phyloP scores from a whole-genome alignment of 2,797 vertebrate species.

The Tragelaphus oryx region DNA sequence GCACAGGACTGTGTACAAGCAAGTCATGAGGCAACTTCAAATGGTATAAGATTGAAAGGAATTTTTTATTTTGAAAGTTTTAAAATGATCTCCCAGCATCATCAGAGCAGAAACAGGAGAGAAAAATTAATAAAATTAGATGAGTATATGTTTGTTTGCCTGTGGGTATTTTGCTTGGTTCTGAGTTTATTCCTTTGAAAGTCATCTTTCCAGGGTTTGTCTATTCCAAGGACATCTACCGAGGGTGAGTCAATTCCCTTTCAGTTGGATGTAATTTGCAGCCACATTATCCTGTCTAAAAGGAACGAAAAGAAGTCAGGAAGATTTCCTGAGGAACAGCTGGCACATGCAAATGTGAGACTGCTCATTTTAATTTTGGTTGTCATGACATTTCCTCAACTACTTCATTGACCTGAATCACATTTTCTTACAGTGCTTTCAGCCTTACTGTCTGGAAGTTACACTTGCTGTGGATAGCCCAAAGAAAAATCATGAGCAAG shows the following conservation, averaged over 20 bases:
- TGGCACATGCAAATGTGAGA: conserved; percentile 32
- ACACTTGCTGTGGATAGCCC: not conserved
- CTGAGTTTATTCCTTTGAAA: not conserved
- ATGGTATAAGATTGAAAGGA: not conserved
- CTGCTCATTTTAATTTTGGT: conserved; percentile 56
- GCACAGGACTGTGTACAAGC: not conserved
- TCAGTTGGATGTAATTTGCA: conserved; percentile 49
- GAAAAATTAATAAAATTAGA: not conserved
- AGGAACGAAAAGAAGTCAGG: conserved; percentile 40
- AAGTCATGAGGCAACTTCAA: not conserved
- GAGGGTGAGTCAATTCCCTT: not conserved
- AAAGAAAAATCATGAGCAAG: not conserved
- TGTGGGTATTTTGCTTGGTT: not conserved
- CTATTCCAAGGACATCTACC: not conserved
- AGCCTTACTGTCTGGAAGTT: not conserved
- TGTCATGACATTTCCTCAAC: conserved; percentile 61
- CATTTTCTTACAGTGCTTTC: not conserved
- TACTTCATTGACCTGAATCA: conserved; percentile 41
- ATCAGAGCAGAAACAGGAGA: not conserved
- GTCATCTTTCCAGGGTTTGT: not conserved
- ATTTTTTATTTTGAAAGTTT: conserved; percentile 5
- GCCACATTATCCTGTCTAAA: conserved; percentile 43
- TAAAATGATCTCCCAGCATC: not conserved
- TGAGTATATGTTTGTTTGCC: not conserved
- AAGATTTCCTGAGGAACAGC: conserved; percentile 44